Evolutionary conservation across 1,140 invertebrate species (phyloP), one percentile per base, ranked within the genome.

Genomic region (Thaumatotibia leucotreta): DNA sequence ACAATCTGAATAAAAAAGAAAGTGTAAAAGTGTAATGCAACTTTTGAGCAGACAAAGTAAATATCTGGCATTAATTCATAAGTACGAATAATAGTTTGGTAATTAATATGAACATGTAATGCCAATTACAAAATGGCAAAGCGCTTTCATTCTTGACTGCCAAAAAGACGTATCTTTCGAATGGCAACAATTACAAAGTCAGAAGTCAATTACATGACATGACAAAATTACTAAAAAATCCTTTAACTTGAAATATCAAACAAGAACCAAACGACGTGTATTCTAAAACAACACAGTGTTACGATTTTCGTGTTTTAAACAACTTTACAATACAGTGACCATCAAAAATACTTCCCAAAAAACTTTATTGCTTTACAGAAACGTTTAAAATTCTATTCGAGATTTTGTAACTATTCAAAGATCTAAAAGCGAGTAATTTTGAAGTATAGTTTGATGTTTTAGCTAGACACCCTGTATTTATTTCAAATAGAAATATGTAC

Each of bases 391-490:
- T 49, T 31, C 52, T 58, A 58, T 17, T 20, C 5, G 52, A 29
- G 23, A 31, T 58, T 27, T 10, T 27, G 24, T 24, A 14, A 14
- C 11, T 31, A 58, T 14, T 45, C 39, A 9, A 45, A 58, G 31
- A 39, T 62, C 35, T 64, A 67, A 32, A 63, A 65, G 63, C 23
- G 29, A 45, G 27, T 33, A 52, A 70, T 75, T 62, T 69, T 67
- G 74, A 84, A 83, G 77, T 84, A 83, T 72, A 70, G 76, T 73
- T 83, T 84, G 80, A 82, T 73, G 82, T 75, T 72, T 61, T 70
- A 64, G 69, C 72, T 75, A 77, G 69, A 81, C 76, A 82, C 79
- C 79, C 79, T 82, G 79, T 82, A 76, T 74, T 73, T 76, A 74
- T 71, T n/a, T 68, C 75, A 79, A 75, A 77, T 79, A 80, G 75